Evolutionary conservation across 2,113 vertebrate genomes (phyloP).

Genomic region (Ardeotis arabs): DNA sequence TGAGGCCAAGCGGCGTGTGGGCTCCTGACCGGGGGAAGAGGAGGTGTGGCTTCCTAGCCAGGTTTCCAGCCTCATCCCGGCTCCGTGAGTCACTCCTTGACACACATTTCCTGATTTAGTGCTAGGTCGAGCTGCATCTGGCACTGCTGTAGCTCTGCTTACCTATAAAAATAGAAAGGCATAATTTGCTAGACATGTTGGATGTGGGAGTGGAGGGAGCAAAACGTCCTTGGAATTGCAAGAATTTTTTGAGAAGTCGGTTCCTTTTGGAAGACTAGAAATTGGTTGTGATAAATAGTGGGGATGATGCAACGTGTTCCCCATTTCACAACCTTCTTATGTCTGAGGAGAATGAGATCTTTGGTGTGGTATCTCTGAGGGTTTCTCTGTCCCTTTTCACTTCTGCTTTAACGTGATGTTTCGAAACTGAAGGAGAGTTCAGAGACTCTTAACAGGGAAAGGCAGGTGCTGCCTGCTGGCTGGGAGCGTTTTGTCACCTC

Average conservation of each 20-base stretch:
- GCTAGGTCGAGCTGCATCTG: neutral
- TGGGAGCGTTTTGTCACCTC: rapidly evolving
- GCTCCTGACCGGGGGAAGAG: neutral
- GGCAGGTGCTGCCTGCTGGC: neutral
- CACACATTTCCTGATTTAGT: neutral
- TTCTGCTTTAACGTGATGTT: neutral
- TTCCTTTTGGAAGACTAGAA: neutral
- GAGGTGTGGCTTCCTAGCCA: neutral
- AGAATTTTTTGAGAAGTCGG: neutral
- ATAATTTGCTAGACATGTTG: neutral
- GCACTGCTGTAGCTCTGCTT: neutral
- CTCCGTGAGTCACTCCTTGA: neutral
- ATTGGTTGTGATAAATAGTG: neutral
- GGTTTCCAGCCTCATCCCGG: neutral
- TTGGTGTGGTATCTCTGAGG: neutral
- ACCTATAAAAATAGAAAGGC: neutral
- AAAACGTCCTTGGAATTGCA: neutral
- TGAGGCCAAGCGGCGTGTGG: neutral
- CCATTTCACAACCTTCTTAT: rapidly evolving
- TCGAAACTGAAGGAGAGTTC: neutral
- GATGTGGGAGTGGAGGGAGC: neutral
- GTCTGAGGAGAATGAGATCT: neutral
- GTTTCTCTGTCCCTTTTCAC: neutral
- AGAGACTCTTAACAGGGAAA: neutral
- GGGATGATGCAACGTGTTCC: rapidly evolving